Base-by-base conservation (phyloP, 2,888 invertebrate species). In the Ryuthela nishihirai region DNA sequence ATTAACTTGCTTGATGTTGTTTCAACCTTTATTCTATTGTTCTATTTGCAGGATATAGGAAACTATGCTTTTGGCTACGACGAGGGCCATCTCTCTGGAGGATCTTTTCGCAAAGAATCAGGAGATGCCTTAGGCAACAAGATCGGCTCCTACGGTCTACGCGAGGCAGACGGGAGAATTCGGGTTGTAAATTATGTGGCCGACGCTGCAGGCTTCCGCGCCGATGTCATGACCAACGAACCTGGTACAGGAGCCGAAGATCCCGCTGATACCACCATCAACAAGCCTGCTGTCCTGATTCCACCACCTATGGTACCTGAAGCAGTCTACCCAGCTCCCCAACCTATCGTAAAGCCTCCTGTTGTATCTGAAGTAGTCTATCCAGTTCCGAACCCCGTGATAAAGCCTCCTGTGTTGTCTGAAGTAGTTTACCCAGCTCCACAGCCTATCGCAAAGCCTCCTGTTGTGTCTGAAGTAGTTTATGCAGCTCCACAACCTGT, bases 131-230 rank as follows among this genome's bases (percentile, higher is more conserved):
- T 36, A 9, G 65, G 62, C 24, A 40, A 45, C 18, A 47, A 50
- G 25, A 23, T 54, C 24, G 65, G 65, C 1, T 63, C 62, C 9
- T 65, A 65, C 35, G 62, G 60, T 10, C 50, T 65, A 2, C 40
- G 60, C 3, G 48, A 62, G 4, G 46, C 43, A 17, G 65, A 65
- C 36, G 65, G 65, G 2, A 35, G 65, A 10, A 25, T 56, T 18
- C 32, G 65, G 25, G 40, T 65, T 20, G 65, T 65, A 34, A 56
- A 65, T 23, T 65, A 65, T 20, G 56, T 65, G 24, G 65, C 65
- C 9, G 65, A 65, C 35, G 44, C 45, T 15, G 47, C 46, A 17
- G 65, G 65, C 18, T 65, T 55, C 44, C 45, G 65, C n/a, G 65
- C 63, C n/a, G 41, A 52, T n/a, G 45, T 65, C 39, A 15, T 52